Conservation (phyloP, 2,888 invertebrate genomes). For the Zonitis immaculata region DNA sequence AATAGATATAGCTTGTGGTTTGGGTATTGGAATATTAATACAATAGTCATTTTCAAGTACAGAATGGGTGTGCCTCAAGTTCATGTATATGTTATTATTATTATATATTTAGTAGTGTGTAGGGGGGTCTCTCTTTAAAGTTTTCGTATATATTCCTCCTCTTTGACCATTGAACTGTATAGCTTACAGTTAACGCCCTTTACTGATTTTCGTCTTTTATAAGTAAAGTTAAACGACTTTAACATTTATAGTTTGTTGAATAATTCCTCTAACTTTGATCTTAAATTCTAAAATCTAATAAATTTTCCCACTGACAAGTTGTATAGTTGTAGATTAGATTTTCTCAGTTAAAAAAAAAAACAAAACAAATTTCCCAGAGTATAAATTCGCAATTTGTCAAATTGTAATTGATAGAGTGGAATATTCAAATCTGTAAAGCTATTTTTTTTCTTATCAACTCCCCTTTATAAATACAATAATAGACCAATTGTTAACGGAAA, state of each 20-base stretch:
- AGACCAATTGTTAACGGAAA: too few species aligned
- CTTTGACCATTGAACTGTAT: not conserved
- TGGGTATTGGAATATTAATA: too few species aligned
- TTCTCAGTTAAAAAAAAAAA: not conserved
- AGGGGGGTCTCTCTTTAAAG: too few species aligned
- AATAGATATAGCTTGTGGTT: too few species aligned
- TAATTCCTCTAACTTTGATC: not conserved
- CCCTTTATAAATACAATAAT: not conserved
- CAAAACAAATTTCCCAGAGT: too few species aligned
- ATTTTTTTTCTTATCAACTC: too few species aligned
- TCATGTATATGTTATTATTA: not conserved
- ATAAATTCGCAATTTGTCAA: too few species aligned
- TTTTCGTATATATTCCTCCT: not conserved
- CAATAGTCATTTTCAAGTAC: too few species aligned
- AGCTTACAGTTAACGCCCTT: not conserved
- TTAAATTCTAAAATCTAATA: not conserved
- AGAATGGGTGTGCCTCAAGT: not conserved
- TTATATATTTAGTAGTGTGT: too few species aligned
- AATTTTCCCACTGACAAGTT: not conserved
- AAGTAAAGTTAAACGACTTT: not conserved
- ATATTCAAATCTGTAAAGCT: not conserved
- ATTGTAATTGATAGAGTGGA: not conserved
- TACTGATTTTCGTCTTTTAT: not conserved
- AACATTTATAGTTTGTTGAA: not conserved
- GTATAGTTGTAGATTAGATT: not conserved